Base-by-base conservation (phyloP, 2,113 vertebrate species). In the Halcyon senegalensis region DNA sequence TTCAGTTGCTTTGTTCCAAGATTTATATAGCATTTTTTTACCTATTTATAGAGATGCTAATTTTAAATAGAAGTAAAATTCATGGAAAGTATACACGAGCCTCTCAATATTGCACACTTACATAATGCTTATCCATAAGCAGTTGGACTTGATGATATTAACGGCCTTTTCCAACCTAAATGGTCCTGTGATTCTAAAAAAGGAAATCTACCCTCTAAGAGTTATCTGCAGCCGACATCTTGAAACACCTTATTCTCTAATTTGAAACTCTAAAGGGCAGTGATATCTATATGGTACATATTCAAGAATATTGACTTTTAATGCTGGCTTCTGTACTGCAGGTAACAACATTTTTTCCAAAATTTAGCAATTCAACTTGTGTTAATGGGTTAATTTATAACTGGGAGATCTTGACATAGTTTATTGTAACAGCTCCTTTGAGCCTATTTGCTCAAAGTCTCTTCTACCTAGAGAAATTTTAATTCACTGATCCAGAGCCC, bases 391-490 rank as follows among this genome's bases (percentile, higher is more conserved):
- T 77, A 87, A 85, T 59, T 14, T 17, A 35, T 81, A 88, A 94
- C 12, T 87, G 78, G 77, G 67, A 89, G 41, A 60, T 84, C 17
- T 62, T 46, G 76, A 23, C 39, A 44, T 14, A 55, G 30, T 96
- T 94, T 93, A 74, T 62, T 77, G 14, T 53, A 86, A 64, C 48
- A 85, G 66, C 79, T 97, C 84, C 91, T 97, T 75, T 64, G 44
- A 94, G 91, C 24, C 60, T 89, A 13, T 66, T 81, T 77, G 23
- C 13, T 91, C 67, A 67, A 87, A 85, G 51, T 70, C 73, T 93
- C 18, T 68, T 96, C 90, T 88, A 77, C 67, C 59, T 56, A 72
- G 39, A 82, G 56, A 94, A 86, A 89, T 88, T 87, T 84, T 90
- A 69, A 93, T 95, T 96, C 72, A 51, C 63, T 72, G 46, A 48